These are phyloP conservation scores for Sinotaia quadrata DNA, from an alignment of 2,888 invertebrate genomes.

Conservation along the genomic window DNA sequence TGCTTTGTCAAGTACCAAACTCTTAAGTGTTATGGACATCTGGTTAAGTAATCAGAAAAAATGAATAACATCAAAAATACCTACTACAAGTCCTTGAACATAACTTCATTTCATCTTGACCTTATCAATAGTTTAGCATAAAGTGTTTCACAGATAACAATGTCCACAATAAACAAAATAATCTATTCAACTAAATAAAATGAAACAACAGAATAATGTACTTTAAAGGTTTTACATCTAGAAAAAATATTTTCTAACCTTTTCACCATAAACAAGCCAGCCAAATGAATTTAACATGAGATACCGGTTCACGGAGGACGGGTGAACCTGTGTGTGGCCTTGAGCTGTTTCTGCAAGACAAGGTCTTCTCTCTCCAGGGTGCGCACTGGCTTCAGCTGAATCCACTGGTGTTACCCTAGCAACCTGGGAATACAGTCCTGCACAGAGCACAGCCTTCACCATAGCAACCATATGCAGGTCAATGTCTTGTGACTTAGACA, in stretches of 20 bases:
- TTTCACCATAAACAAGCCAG: conserved; percentile 67
- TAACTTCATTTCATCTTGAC: too few relatives aligned
- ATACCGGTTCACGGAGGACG: conserved; percentile 65
- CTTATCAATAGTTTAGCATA: too few relatives aligned
- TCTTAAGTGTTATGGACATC: too few relatives aligned
- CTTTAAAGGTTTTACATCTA: too few relatives aligned
- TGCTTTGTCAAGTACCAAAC: too few relatives aligned
- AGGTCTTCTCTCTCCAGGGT: conserved; percentile 45
- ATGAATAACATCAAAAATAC: too few relatives aligned
- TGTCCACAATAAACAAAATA: too few relatives aligned
- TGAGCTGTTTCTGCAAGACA: conserved; percentile 64
- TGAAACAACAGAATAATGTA: too few relatives aligned
- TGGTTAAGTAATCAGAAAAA: too few relatives aligned
- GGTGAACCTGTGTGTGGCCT: conserved; percentile 63
- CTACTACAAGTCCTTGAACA: too few relatives aligned
- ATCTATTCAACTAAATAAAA: too few relatives aligned
- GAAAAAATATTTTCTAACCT: conserved; percentile 62
- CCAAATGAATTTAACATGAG: conserved; percentile 52
- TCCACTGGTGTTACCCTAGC: conserved; percentile 54
- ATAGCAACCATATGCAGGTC: conserved; percentile 52
- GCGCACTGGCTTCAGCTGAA: conserved; percentile 55
- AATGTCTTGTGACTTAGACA: conserved; percentile 41
- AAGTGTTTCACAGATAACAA: too few relatives aligned
- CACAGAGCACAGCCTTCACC: conserved; percentile 82
- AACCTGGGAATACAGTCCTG: conserved; percentile 92